These are phyloP conservation scores for Cryptomyrus ogoouensis DNA, from an alignment of 2,113 vertebrate genomes.

Conservation along the genomic window DNA sequence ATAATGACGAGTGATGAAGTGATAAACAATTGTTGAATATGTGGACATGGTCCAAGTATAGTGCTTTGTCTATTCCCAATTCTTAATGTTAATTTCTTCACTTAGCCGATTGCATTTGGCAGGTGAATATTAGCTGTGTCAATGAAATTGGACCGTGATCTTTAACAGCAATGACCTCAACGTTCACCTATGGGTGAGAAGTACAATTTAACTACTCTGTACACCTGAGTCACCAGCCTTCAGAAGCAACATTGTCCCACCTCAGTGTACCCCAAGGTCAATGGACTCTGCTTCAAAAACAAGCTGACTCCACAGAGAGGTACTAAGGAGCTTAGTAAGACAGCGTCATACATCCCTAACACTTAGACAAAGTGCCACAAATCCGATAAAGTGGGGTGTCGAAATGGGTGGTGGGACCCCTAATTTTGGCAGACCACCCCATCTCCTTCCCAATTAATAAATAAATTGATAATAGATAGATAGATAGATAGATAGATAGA, in stretches of 20 bases:
- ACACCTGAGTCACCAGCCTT: background rate
- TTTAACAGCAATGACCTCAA: background rate
- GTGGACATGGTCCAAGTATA: background rate
- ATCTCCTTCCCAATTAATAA: background rate
- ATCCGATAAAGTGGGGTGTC: background rate
- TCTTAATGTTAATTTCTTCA: background rate
- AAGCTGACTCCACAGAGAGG: background rate
- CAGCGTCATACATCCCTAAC: background rate
- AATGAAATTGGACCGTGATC: background rate
- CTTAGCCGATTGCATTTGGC: background rate
- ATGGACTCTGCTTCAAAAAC: background rate
- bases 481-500: no score
- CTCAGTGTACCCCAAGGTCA: background rate
- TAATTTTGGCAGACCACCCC: background rate
- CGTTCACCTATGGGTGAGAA: background rate
- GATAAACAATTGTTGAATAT: background rate
- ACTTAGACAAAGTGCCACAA: background rate
- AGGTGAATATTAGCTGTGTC: background rate
- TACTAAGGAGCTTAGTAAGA: background rate
- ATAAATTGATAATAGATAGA: background rate
- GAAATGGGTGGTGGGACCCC: background rate
- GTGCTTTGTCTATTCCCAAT: background rate
- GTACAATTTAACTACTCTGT: background rate
- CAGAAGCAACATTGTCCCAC: background rate
- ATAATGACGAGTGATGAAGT: background rate